phyloP scores from a whole-genome alignment of 2,888 invertebrate genomes.

The Archips xylosteana region DNA sequence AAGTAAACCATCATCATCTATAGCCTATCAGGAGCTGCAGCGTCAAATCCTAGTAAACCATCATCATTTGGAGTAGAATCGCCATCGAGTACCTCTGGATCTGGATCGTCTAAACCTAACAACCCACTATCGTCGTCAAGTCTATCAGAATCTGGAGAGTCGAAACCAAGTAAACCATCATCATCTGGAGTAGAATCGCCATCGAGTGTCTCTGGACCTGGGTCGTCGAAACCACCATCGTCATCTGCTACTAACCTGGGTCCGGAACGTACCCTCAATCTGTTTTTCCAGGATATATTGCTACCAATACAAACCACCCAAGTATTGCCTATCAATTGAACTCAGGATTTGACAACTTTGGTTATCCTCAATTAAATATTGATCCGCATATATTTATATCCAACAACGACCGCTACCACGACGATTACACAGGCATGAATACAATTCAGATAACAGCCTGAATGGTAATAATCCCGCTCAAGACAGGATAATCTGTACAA shows the following conservation, averaged over 20 bases:
- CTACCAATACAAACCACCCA: slow-evolving; percentile 32
- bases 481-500: slow-evolving; percentile 64
- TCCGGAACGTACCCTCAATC: slow-evolving; percentile 11
- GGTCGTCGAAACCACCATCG: slow-evolving; percentile 26
- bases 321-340: slow-evolving; percentile 45
- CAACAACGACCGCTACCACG: slow-evolving; percentile 70
- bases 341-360: slow-evolving; percentile 37
- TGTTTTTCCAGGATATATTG: not conserved
- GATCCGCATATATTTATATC: slow-evolving; percentile 45
- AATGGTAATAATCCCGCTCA: slow-evolving; percentile 49
- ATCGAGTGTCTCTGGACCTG: slow-evolving; percentile 48
- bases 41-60: slow-evolving; percentile 40
- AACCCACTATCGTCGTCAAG: slow-evolving; percentile 40
- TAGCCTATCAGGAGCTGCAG: slow-evolving; percentile 47
- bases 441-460: slow-evolving; percentile 50
- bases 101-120: slow-evolving; percentile 35
- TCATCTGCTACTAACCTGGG: slow-evolving; percentile 26
- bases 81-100: slow-evolving; percentile 47
- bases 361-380: slow-evolving; percentile 1
- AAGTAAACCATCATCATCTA: slow-evolving; percentile 38
- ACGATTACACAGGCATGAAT: slow-evolving; percentile 72
- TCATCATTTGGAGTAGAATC: slow-evolving; percentile 41
- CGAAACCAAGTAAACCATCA: slow-evolving; percentile 42
- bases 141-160: too few relatives aligned
- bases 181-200: too few relatives aligned